Evolutionary conservation across 2,797 vertebrate genomes (phyloP), one percentile per base, ranked within the genome.

Genomic region (Lutjanus argentimaculatus): DNA sequence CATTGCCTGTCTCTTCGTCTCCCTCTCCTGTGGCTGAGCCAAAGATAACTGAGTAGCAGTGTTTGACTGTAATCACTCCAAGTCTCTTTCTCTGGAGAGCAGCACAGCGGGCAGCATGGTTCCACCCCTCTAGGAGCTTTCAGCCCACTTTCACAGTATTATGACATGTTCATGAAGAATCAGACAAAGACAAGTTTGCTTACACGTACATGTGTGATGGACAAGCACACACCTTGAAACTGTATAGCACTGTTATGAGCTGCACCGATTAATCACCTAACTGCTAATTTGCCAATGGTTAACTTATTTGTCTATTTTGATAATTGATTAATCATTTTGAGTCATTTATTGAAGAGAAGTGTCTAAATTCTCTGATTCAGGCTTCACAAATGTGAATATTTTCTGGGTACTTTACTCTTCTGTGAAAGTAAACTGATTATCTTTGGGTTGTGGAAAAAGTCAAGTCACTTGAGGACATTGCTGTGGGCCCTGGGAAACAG

Each of bases 11-110:
- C 82, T 89, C 64, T 70, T 85, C 73, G 76, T 90, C 75, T 91
- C 72, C 15, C 85, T 90, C 91, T 93, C 92, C 78, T 85, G 83
- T 90, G 88, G 87, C 87, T 87, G 91, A 92, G 93, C 94, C 92
- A 94, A 95, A 93, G 93, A 93, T 94, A 94, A 94, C 92, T 79
- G 84, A 93, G 89, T 72, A 91, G 90, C 90, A 70, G 91, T 68
- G 91, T 94, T 90, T 90, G 85, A 93, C 92, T 93, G 87, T 94
- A 93, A 94, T 93, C 88, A 93, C 91, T 94, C 91, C 85, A 84
- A 89, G 91, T 91, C 89, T 91, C 76, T 78, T 92, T 87, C 93
- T 92, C 94, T 89, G 88, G 92, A 94, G 93, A 92, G 83, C 80
- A 63, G 86, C 90, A 80, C 89, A 91, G 89, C 89, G 84, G 93